These are phyloP conservation scores for Gymnorhina tibicen DNA, from an alignment of 2,113 vertebrate species.

Conservation along the genomic window DNA sequence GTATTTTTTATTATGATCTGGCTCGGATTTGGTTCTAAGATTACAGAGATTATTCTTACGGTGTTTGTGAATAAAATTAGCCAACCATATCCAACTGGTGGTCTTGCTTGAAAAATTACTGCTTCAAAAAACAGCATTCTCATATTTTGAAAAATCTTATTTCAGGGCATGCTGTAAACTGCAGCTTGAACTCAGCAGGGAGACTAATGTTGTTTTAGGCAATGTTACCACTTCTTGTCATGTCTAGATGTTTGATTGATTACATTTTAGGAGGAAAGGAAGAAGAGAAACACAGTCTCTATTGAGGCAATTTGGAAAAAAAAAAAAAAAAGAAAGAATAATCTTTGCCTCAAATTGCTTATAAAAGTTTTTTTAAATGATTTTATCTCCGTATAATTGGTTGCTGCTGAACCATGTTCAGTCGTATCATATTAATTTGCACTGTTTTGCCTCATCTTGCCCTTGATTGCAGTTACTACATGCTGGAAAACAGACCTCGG, in stretches of 20 bases:
- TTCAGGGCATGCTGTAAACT: not conserved
- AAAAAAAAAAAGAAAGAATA: not conserved
- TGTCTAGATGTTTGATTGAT: not conserved
- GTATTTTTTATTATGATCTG: not conserved
- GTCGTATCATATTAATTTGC: not conserved
- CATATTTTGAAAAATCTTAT: not conserved
- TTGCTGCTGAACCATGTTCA: not conserved
- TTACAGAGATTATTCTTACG: not conserved
- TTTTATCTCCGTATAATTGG: slow-evolving; percentile 28
- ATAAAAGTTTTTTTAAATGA: not conserved
- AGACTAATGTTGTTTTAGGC: slow-evolving; percentile 42
- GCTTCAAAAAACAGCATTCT: not conserved
- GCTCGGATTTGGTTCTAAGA: not conserved
- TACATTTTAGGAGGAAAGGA: not conserved
- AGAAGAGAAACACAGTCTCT: not conserved
- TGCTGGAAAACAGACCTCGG: slow-evolving; percentile 90
- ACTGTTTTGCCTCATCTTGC: slow-evolving; percentile 45
- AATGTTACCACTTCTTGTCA: not conserved
- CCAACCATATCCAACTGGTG: not conserved
- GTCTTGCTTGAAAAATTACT: not conserved
- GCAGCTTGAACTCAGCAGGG: not conserved
- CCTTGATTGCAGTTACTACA: slow-evolving; percentile 83
- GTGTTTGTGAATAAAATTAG: not conserved
- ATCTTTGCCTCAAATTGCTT: slow-evolving; percentile 24
- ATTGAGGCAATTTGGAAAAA: not conserved